Base-by-base conservation (phyloP, 2,797 vertebrate species). In the Gadopsis marmoratus region DNA sequence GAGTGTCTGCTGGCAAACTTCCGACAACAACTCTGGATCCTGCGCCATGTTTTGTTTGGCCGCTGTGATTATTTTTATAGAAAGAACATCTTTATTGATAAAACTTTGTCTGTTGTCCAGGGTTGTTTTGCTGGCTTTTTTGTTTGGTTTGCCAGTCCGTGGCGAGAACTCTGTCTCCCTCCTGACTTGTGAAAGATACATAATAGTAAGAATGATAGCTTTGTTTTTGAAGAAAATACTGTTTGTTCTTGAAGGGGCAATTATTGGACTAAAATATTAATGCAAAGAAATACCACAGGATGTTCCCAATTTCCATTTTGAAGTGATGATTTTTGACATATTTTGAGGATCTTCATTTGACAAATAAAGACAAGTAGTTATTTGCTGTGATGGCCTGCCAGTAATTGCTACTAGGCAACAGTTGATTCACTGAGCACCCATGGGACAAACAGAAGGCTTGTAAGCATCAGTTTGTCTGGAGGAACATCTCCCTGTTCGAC, bases 51-150 rank as follows among this genome's bases (percentile, higher is more conserved):
- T 95, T 91, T 78, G 67, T 82, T 94, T 95, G 94, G 93, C 93
- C n/a, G 60, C 47, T 6, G 50, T 48, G 76, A 59, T 85, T 93
- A 87, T 94, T 93, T 93, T 94, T 87, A 85, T 81, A 92, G 91
- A 91, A 92, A 92, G 92, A 93, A 95, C 93, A 94, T 94, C 93
- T 93, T 93, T 94, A 94, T 94, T 93, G 93, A 93, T 93, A 92
- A 93, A 93, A 90, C 90, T 85, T 68, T 81, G 86, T 85, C 86
- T 89, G 86, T 90, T 91, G 89, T 92, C 76, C 68, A 17, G 64
- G 61, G 76, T 56, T 92, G 92, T 93, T 93, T 93, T 92, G 84
- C 82, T 92, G 66, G 54, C 81, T 86, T 78, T 85, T 82, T 82
- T 94, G 85, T 92, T 94, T 92, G 64, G 86, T 92, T 93, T 92